These are phyloP conservation scores for Orussus abietinus DNA, from an alignment of 1,140 invertebrate genomes.

Conservation along the genomic window DNA sequence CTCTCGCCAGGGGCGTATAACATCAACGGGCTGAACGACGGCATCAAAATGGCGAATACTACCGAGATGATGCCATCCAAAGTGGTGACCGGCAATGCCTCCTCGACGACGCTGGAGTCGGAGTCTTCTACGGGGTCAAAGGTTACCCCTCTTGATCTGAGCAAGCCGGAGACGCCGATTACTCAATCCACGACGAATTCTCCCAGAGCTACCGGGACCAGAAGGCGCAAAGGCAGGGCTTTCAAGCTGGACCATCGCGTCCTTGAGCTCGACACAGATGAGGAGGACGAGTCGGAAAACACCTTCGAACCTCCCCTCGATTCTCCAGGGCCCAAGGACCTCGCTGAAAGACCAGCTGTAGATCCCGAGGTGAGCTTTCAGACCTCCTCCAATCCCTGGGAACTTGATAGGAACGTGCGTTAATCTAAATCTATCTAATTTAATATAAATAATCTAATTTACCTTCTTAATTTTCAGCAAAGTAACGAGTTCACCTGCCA, in stretches of 20 bases:
- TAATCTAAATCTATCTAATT: no score
- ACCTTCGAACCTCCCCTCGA: neutral
- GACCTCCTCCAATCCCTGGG: no score
- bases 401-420: no score
- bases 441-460: no score
- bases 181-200: conserved; percentile 1
- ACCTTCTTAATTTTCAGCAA: neutral
- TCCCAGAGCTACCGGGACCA: conserved; percentile 48
- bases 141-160: conserved; percentile 57
- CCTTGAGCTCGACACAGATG: conserved; percentile 48
- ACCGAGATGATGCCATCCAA: no score
- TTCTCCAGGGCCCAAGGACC: no score
- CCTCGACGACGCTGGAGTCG: neutral
- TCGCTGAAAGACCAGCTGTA: no score
- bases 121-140: neutral
- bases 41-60: no score
- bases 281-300: conserved; percentile 48
- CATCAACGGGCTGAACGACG: neutral
- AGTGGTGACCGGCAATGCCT: no score
- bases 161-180: conserved; percentile 35
- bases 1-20: no score
- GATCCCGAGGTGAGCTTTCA: no score
- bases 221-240: conserved; percentile 74
- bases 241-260: conserved; percentile 67
- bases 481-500: conserved; percentile 63